Conservation (phyloP, 2,797 vertebrate species). For the Myotis planiceps region DNA sequence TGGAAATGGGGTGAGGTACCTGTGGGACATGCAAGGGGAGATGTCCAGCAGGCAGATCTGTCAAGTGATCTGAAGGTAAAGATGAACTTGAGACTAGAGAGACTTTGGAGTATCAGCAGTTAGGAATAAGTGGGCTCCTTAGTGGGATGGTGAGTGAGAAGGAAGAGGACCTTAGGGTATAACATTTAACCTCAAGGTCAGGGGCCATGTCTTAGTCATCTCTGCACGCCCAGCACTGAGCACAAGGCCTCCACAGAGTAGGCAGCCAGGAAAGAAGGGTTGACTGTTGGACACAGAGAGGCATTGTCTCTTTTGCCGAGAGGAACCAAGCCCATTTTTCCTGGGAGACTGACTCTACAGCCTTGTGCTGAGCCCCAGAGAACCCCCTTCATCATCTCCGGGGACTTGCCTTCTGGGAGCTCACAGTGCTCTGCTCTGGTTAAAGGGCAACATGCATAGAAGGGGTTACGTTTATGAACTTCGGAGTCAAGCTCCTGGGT, state of each 20-base stretch:
- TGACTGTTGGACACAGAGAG: neutral
- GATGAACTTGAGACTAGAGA: neutral
- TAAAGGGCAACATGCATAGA: neutral
- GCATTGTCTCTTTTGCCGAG: neutral
- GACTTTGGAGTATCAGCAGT: neutral
- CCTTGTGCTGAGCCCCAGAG: neutral
- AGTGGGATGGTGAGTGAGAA: neutral
- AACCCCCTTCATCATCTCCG: neutral
- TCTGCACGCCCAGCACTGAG: neutral
- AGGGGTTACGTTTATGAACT: neutral
- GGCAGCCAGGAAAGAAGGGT: neutral
- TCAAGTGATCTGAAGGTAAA: neutral
- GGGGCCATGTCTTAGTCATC: neutral
- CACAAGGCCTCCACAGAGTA: neutral
- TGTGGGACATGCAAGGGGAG: neutral
- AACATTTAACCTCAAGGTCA: neutral
- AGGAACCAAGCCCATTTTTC: conserved; percentile 10
- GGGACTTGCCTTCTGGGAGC: neutral
- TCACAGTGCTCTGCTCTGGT: neutral
- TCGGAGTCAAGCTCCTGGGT: neutral
- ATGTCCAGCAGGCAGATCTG: neutral
- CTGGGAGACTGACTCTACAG: neutral
- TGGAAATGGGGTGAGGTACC: neutral
- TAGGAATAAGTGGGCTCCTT: neutral
- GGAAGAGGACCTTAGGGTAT: neutral